phyloP scores from a whole-genome alignment of 2,113 vertebrate species.

The Naja naja region DNA sequence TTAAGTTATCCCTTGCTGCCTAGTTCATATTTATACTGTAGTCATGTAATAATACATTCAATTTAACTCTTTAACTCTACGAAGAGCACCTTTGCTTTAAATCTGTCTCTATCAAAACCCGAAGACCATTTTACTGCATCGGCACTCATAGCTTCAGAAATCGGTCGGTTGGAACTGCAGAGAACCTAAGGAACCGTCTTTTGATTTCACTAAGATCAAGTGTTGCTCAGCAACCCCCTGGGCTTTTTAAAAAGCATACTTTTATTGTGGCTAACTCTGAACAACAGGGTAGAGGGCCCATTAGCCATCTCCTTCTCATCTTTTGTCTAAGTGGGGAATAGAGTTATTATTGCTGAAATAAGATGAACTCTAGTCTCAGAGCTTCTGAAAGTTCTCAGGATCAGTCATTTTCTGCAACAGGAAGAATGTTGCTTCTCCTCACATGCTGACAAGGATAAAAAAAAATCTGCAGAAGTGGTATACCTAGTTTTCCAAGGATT shows the following conservation, averaged over 20 bases:
- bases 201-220: slow-evolving; percentile 20
- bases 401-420: background rate
- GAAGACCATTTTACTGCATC: background rate
- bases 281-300: background rate
- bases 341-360: background rate
- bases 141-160: background rate
- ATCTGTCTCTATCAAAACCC: background rate
- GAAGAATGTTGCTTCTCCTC: no score
- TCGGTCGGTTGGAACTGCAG: background rate
- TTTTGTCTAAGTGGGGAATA: background rate
- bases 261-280: background rate
- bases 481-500: background rate
- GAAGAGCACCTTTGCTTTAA: background rate
- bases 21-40: background rate
- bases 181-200: background rate
- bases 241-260: background rate
- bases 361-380: background rate
- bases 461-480: background rate
- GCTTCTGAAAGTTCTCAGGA: background rate
- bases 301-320: slow-evolving; percentile 5
- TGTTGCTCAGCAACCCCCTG: background rate
- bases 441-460: no score
- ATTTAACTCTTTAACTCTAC: background rate
- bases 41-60: background rate
- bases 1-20: background rate